phyloP scores from a whole-genome alignment of 2,113 vertebrate species.

The Channa maculata region DNA sequence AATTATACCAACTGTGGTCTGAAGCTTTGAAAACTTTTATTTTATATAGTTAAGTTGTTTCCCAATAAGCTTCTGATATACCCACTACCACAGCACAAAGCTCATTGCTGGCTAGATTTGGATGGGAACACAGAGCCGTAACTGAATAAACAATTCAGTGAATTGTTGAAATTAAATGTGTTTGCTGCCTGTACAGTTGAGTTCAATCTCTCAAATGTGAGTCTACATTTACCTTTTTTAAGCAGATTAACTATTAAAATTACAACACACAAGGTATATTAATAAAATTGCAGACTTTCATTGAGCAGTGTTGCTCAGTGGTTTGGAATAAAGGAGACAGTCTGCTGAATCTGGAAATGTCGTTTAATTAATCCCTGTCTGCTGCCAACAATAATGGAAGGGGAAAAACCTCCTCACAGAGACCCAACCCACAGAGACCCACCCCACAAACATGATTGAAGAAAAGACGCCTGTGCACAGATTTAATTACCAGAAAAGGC shows the following conservation, averaged over 20 bases:
- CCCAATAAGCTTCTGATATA: neutral
- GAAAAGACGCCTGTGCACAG: slow-evolving; percentile 1
- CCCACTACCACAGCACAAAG: neutral
- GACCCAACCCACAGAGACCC: slow-evolving; percentile 16
- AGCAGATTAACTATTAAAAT: neutral
- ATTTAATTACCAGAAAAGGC: slow-evolving; percentile 43
- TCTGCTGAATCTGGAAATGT: slow-evolving; percentile 57
- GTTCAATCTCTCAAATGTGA: neutral
- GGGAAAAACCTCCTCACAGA: slow-evolving; percentile 18
- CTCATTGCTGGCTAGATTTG: neutral
- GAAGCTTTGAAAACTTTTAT: too few relatives aligned
- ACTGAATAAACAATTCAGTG: slow-evolving; percentile 3
- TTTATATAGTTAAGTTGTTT: too few relatives aligned
- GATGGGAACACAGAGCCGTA: neutral
- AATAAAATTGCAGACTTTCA: slow-evolving; percentile 1
- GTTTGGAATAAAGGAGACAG: slow-evolving; percentile 26
- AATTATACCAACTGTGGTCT: neutral
- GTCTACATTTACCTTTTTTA: neutral
- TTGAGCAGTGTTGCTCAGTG: neutral
- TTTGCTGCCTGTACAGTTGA: neutral
- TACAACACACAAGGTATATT: too few relatives aligned
- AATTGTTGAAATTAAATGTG: neutral
- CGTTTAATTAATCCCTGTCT: slow-evolving; percentile 57
- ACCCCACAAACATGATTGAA: neutral
- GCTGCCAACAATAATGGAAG: slow-evolving; percentile 46